phyloP scores from a whole-genome alignment of 2,113 vertebrate species.

The Telmatochromis brichardi region DNA sequence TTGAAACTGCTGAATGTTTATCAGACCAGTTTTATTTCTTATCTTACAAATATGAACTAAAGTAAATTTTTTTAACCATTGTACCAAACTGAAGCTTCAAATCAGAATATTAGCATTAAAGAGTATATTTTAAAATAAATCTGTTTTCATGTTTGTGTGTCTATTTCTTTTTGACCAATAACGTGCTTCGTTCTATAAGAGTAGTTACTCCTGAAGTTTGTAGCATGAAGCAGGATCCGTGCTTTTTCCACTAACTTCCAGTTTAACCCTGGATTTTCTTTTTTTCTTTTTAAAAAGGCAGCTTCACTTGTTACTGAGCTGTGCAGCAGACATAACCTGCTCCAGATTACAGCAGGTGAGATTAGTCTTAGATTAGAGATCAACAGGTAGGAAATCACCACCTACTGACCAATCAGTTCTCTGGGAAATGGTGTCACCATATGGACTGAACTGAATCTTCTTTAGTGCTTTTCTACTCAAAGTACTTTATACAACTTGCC shows the following conservation, averaged over 20 bases:
- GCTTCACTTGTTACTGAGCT: background rate
- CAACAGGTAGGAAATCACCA: background rate
- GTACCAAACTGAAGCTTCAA: background rate
- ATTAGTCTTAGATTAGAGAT: background rate
- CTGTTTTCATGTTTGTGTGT: conserved; percentile 13
- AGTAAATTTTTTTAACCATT: background rate
- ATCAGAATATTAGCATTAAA: background rate
- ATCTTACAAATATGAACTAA: background rate
- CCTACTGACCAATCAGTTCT: background rate
- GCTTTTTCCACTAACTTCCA: background rate
- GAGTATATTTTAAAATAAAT: conserved; percentile 38
- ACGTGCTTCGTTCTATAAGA: fast-evolving
- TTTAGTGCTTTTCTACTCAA: background rate
- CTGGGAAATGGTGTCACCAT: background rate
- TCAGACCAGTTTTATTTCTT: background rate
- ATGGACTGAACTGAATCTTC: background rate
- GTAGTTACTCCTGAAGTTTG: fast-evolving
- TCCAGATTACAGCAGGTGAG: background rate
- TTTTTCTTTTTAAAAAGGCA: background rate
- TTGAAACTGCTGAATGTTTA: background rate
- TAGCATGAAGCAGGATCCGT: fast-evolving
- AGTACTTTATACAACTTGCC: background rate
- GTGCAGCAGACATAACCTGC: background rate
- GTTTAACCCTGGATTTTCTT: background rate
- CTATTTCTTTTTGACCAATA: background rate